These are phyloP conservation scores for Caenorhabditis doughertyi DNA, from an alignment of 2,888 invertebrate species.

Conservation along the genomic window DNA sequence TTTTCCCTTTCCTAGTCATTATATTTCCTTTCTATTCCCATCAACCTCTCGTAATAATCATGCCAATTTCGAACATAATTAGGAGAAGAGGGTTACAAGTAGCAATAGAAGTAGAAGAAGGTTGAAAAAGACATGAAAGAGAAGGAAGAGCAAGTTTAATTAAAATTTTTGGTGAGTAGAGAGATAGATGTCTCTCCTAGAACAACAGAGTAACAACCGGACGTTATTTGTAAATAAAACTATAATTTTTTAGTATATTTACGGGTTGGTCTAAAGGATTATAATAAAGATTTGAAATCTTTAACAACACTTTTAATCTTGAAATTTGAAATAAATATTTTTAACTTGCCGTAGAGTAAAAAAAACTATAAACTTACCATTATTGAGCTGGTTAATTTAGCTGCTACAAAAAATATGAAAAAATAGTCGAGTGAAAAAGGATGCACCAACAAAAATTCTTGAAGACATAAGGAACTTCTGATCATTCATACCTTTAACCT, in stretches of 20 bases:
- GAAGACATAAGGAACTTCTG: too few relatives aligned
- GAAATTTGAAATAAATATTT: too few relatives aligned
- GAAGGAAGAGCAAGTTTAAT: conserved; percentile 39
- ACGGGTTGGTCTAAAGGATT: too few relatives aligned
- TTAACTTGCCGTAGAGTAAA: too few relatives aligned
- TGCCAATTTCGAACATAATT: conserved; percentile 50
- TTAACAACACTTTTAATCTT: too few relatives aligned
- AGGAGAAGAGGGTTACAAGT: conserved; percentile 1
- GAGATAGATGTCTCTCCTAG: neutral
- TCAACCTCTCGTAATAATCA: conserved; percentile 29
- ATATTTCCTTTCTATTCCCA: neutral
- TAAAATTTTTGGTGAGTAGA: conserved; percentile 36
- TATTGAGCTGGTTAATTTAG: too few relatives aligned
- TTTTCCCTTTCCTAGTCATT: neutral
- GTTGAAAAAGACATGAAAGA: neutral
- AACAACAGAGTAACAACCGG: neutral
- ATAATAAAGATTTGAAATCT: too few relatives aligned
- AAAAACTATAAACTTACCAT: too few relatives aligned
- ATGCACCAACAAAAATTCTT: too few relatives aligned
- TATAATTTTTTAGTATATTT: neutral
- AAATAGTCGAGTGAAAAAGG: too few relatives aligned
- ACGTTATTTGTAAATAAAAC: conserved; percentile 4
- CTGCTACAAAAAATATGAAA: too few relatives aligned
- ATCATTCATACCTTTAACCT: too few relatives aligned
- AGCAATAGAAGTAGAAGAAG: neutral